Evolutionary conservation across 2,888 invertebrate species (phyloP), one percentile per base, ranked within the genome.

Genomic region (Hypena proboscidalis): DNA sequence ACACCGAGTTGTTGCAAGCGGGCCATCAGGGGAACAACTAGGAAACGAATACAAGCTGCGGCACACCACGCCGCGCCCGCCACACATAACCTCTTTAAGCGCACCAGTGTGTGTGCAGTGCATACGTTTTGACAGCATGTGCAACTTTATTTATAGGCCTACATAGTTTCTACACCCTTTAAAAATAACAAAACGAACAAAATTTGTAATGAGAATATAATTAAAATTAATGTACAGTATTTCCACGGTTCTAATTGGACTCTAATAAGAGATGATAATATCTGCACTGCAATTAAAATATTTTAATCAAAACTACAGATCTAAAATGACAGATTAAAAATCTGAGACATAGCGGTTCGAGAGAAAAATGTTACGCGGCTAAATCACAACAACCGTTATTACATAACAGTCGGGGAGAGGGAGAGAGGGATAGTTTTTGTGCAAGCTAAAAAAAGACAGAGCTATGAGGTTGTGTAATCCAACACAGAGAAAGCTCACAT

Each of bases 351-450:
- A 84, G 81, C 82, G 80, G 83, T 81, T 73, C 72, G 14, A 75
- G 66, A 82, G 82, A 88, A 87, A 89, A 89, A 89, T 85, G 85
- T 85, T 88, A 87, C 83, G 73, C 80, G 74, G 78, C 80, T 78
- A 87, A 85, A 85, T 83, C 80, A 83, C 83, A 87, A 87, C 85
- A 82, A 86, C 90, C 87, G 89, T 90, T 90, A 90, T 90, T 89
- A 82, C 83, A 88, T 90, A 90, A 90, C 89, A 85, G 87, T 83
- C 68, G 49, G 79, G 50, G 60, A 52, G 77, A 86, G 45, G 49
- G 80, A 74, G 83, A 83, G 31, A 51, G 63, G 39, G 30, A 57
- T 55, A 66, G 50, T 47, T 53, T 46, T 54, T 55, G 38, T 65
- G 56, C 47, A 49, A 48, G 81, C 52, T 61, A 57, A 80, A 88